phyloP scores from a whole-genome alignment of 2,797 vertebrate species.

The Aldrovandia affinis region DNA sequence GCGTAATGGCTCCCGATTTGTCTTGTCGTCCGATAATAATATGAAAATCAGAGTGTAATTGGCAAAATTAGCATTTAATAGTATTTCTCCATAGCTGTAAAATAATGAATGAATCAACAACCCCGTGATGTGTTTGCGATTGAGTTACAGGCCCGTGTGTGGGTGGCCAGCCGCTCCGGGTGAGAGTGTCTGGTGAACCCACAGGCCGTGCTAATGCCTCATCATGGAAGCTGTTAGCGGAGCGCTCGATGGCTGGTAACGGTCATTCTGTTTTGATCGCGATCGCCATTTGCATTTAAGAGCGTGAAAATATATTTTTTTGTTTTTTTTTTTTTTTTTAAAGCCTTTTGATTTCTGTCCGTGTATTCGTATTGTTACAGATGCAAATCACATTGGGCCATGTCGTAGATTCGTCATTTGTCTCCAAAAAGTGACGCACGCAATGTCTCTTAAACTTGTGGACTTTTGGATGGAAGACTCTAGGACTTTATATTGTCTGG shows the following conservation, averaged over 20 bases:
- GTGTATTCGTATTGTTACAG: background rate
- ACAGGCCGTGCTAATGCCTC: background rate
- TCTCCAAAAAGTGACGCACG: no score
- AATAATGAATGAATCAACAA: background rate
- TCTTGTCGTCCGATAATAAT: conserved; percentile 7
- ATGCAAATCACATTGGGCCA: background rate
- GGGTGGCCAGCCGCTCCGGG: background rate
- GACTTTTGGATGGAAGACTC: no score
- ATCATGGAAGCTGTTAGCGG: background rate
- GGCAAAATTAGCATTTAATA: background rate
- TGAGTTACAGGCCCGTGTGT: background rate
- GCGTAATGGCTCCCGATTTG: background rate
- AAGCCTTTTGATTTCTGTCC: background rate
- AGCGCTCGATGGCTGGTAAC: background rate
- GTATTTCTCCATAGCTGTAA: background rate
- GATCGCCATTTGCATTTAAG: background rate
- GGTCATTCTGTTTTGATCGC: background rate
- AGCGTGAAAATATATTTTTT: no score
- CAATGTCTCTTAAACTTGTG: no score
- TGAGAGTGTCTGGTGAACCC: background rate
- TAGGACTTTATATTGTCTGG: no score
- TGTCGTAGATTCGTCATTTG: background rate
- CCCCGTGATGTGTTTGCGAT: background rate
- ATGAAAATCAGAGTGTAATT: background rate
- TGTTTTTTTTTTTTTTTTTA: background rate